Evolutionary conservation across 1,140 invertebrate species (phyloP), one percentile per base, ranked within the genome.

Genomic region (Ooceraea biroi): DNA sequence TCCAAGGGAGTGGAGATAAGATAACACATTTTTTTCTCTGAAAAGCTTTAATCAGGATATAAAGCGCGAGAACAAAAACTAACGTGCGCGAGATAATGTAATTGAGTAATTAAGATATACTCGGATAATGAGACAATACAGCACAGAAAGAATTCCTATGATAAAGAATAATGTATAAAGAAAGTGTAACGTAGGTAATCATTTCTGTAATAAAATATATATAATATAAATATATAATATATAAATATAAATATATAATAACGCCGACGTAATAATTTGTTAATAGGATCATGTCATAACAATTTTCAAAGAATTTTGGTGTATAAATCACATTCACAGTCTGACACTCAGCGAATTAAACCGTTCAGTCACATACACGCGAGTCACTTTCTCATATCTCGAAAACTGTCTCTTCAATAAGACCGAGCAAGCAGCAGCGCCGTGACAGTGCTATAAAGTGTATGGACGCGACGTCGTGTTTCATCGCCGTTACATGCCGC

Each of bases 31-130:
- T 66, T 10, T 22, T n/a, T 65, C 58, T 63, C n/a, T 44, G 17
- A 36, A 22, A 77, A 76, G 57, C 10, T 77, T 66, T 65, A 50
- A 65, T 76, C n/a, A 66, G 5, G 10, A 80, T 1, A 68, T 8
- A 69, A 82, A 57, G 68, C 0, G 27, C 1, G 22, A 82, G 8
- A 12, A 44, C 58, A 55, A 3, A 52, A 57, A 52, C 1, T 44
- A 46, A 74, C 41, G 12, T 46, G 14, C 48, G 10, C 52, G 27
- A 52, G 4, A 7, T 52, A 66, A 77, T 66, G n/a, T 50, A 77
- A 77, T 66, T 17, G 19, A 66, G 7, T 63, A 63, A 63, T 3
- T 22, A 7, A 72, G 14, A 11, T 25, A 7, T 36, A 19, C 41
- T 74, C 55, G 11, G 30, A 4, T 76, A 48, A 65, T 41, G 25